phyloP scores from a whole-genome alignment of 2,888 invertebrate genomes.

The Heteromurus nitidus region DNA sequence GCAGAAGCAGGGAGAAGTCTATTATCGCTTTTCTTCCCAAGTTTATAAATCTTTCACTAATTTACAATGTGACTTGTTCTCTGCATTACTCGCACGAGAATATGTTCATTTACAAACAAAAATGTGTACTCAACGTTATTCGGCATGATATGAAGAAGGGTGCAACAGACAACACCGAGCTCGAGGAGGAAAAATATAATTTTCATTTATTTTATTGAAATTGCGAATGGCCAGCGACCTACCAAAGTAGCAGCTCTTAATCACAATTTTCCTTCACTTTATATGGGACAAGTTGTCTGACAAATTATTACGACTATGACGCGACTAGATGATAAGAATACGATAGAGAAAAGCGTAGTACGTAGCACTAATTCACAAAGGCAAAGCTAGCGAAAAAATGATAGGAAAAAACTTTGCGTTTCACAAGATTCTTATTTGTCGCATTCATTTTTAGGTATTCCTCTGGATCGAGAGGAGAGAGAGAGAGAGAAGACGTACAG shows the following conservation, averaged over 20 bases:
- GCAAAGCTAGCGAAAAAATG: slow-evolving; percentile 22
- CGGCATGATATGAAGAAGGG: neutral
- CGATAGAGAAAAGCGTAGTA: no score
- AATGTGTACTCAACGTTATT: neutral
- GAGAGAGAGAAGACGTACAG: neutral
- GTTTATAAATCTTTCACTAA: slow-evolving; percentile 58
- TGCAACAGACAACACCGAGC: no score
- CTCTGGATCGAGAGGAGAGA: neutral
- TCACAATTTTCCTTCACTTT: slow-evolving; percentile 48
- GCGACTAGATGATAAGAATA: no score
- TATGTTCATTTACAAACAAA: no score
- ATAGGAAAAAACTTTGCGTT: neutral
- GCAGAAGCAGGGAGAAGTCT: no score
- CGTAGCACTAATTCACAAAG: neutral
- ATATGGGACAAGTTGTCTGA: slow-evolving; percentile 36
- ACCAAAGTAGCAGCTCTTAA: slow-evolving; percentile 18
- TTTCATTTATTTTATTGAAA: slow-evolving; percentile 49
- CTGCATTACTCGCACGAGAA: slow-evolving; percentile 12
- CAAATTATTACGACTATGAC: slow-evolving; percentile 37
- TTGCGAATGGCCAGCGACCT: slow-evolving; percentile 19
- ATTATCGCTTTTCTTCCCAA: slow-evolving; percentile 43
- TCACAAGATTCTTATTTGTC: no score
- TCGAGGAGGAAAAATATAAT: no score
- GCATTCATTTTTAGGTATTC: slow-evolving; percentile 9
- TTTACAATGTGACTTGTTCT: slow-evolving; percentile 41